A percentile compares a stretch with the other conserved stretches of the same genome.
Evolutionary conservation across 2,797 vertebrate species (phyloP).

Genomic region (Microtus californicus): DNA sequence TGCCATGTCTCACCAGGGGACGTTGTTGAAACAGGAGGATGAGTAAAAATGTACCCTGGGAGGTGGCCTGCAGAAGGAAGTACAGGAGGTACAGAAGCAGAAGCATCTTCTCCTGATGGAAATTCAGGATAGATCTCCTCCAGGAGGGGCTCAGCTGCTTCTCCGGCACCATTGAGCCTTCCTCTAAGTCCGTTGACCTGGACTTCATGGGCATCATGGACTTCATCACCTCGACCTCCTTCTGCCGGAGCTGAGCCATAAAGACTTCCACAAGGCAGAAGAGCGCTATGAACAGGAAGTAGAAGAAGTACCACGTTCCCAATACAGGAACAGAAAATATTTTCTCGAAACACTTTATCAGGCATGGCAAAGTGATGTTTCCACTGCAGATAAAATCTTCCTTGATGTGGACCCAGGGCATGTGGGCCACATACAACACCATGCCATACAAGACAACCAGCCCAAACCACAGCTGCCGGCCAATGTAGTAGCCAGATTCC

Average conservation of each 20-base stretch:
- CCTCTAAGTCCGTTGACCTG: neutral
- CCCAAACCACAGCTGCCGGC: neutral
- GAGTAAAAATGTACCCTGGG: constrained; percentile 70
- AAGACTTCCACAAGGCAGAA: constrained; percentile 68
- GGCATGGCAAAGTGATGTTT: neutral
- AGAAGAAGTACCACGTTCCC: constrained; percentile 22
- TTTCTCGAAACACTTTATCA: constrained; percentile 34
- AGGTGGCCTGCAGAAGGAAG: constrained; percentile 70
- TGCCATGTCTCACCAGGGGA: constrained; percentile 59
- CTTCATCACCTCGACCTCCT: constrained; percentile 66
- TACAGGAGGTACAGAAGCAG: constrained; percentile 76
- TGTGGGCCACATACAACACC: neutral
- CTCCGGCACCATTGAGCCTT: neutral
- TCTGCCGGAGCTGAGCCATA: constrained; percentile 64
- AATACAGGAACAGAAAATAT: accelerated
- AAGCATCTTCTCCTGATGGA: constrained; percentile 73
- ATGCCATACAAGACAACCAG: neutral
- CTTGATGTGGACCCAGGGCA: neutral
- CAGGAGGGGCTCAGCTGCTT: constrained; percentile 22
- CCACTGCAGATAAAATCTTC: constrained; percentile 48
- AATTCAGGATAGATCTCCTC: constrained; percentile 61
- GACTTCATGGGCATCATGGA: neutral
- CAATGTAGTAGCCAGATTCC: neutral
- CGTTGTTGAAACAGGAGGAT: constrained; percentile 70
- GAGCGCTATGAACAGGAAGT: constrained; percentile 66